Evolutionary conservation across 2,797 vertebrate species (phyloP).

Genomic region (Falco novaeseelandiae): DNA sequence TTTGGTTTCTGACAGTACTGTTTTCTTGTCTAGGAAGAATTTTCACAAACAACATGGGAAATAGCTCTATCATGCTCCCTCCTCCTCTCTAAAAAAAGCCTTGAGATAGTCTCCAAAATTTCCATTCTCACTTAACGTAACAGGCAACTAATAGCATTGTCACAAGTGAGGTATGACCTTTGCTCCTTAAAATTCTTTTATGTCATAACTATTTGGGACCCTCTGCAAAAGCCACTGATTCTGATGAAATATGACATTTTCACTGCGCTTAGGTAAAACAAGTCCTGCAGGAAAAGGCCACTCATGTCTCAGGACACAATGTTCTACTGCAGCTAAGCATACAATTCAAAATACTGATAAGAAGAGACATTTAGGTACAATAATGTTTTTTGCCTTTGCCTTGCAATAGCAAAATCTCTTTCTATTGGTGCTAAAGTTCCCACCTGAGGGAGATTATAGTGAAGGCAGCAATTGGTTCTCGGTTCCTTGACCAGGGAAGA

Average conservation of each 20-base stretch:
- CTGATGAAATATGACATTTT: conserved; percentile 15
- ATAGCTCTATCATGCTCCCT: neutral
- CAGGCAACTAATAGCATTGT: neutral
- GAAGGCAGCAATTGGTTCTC: neutral
- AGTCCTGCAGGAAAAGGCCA: neutral
- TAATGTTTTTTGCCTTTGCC: neutral
- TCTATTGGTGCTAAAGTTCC: neutral
- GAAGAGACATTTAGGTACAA: neutral
- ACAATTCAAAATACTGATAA: neutral
- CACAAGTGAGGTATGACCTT: neutral
- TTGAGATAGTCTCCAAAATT: neutral
- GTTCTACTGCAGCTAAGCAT: neutral
- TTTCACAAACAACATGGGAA: neutral
- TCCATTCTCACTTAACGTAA: neutral
- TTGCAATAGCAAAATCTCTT: neutral
- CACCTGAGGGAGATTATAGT: neutral
- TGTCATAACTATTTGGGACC: neutral
- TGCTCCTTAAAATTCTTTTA: neutral
- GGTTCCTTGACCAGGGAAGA: neutral
- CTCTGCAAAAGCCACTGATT: neutral
- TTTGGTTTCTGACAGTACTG: neutral
- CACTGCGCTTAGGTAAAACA: neutral
- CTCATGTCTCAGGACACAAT: neutral
- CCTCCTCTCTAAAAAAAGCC: neutral
- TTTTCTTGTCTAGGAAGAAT: neutral